Conservation (phyloP, 2,113 vertebrate species). For the Laticauda laticaudata region DNA sequence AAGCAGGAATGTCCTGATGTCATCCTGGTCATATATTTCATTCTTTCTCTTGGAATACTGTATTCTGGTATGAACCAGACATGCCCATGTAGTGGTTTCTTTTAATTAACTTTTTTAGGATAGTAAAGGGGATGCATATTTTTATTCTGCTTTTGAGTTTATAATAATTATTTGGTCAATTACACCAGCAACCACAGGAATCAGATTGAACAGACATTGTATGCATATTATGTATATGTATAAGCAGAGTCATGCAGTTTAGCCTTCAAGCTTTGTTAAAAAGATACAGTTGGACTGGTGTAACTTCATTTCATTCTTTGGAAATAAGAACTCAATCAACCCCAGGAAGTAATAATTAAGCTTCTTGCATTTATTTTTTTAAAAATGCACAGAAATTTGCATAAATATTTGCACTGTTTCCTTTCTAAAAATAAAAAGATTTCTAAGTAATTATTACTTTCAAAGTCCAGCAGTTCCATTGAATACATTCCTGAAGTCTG, state of each 20-base stretch:
- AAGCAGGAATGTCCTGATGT: background rate
- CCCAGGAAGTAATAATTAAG: background rate
- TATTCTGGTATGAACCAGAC: background rate
- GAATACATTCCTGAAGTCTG: background rate
- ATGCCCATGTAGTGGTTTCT: background rate
- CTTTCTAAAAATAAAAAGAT: constrained; percentile 4
- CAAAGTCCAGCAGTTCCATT: background rate
- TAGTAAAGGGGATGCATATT: background rate
- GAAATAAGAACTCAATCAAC: background rate
- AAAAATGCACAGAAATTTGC: constrained; percentile 5
- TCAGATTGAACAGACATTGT: background rate
- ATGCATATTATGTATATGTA: background rate
- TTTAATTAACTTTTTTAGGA: background rate
- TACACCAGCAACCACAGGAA: background rate
- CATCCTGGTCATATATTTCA: background rate
- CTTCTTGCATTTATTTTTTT: constrained; percentile 2
- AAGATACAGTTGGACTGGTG: background rate
- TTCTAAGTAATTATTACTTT: background rate
- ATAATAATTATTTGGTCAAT: background rate
- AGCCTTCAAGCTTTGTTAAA: background rate
- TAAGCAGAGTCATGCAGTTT: background rate
- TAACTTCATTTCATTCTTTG: background rate
- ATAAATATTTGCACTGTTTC: constrained; percentile 13
- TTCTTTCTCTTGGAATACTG: background rate
- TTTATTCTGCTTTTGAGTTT: background rate